Evolutionary conservation across 2,113 vertebrate species (phyloP).

Genomic region (Limanda limanda): DNA sequence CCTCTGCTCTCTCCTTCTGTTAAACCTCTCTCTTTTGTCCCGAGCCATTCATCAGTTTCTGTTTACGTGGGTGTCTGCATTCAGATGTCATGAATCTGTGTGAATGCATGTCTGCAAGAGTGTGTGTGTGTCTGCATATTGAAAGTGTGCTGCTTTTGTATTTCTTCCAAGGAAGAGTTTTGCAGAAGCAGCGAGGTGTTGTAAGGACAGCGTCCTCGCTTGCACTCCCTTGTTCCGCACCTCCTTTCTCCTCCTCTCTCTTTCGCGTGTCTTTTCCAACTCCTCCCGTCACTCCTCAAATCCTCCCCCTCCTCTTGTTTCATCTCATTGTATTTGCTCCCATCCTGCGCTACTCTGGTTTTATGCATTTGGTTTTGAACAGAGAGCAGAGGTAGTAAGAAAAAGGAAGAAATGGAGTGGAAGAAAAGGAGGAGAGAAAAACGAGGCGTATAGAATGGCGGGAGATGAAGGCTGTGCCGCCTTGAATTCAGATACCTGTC

Average conservation of each 20-base stretch:
- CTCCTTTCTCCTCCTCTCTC: slow-evolving; percentile 28
- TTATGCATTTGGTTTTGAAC: slow-evolving; percentile 6
- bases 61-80: slow-evolving; percentile 14
- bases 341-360: neutral
- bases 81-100: neutral
- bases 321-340: slow-evolving; percentile 3
- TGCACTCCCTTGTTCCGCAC: slow-evolving; percentile 58
- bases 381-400: neutral
- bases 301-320: slow-evolving; percentile 31
- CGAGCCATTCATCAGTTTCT: slow-evolving; percentile 4
- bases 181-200: slow-evolving; percentile 26
- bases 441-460: neutral
- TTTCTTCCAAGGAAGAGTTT: slow-evolving; percentile 20
- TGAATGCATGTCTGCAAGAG: too few species aligned
- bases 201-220: slow-evolving; percentile 67
- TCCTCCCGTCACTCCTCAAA: slow-evolving; percentile 22
- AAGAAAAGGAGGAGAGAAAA: neutral
- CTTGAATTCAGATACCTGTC: slow-evolving; percentile 12
- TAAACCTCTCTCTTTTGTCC: neutral
- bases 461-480: slow-evolving; percentile 2
- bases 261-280: neutral
- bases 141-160: neutral
- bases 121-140: slow-evolving; percentile 3
- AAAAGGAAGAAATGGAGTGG: slow-evolving; percentile 15
- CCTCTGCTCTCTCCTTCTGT: neutral